Evolutionary conservation across 2,888 invertebrate species (phyloP), one percentile per base, ranked within the genome.

Genomic region (Podotricha telesiphe): DNA sequence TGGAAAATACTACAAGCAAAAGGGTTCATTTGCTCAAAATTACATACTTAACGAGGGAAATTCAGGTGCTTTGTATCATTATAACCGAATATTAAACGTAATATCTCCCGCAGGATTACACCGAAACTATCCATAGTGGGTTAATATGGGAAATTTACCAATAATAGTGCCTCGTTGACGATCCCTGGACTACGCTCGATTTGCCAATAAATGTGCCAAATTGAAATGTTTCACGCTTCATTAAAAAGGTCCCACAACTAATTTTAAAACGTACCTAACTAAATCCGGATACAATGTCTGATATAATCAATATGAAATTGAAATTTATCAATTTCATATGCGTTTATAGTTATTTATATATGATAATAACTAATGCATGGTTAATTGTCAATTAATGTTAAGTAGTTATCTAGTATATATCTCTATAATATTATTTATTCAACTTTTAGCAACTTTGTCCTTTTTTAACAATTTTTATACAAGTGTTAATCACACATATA

Each of bases 221-320:
- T 87, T 89, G 87, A 87, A 84, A 84, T 81, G 79, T 79, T 89
- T 83, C 82, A 86, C 81, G 87, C 80, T 82, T 86, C 87, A 81
- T 87, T 88, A 77, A 81, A 79, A 78, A 81, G 79, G 83, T 82
- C 82, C 76, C 76, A 74, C 75, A 76, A 78, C 77, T 78, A 72
- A 71, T 75, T 76, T 74, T 63, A 71, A 63, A 53, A 28, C 59
- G 19, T 63, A 55, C 7, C 11, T 48, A 56, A 37, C 63, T 56
- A 68, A 56, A 62, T 73, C 68, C 76, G 59, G 69, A 71, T 55
- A 68, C 70, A 70, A 59, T 17, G 51, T 42, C 69, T 37, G 37
- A 34, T 53, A 51, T 63, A 67, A 67, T 64, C 56, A 47, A 55
- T 6, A 40, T 53, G 22, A 20, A 34, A 45, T 66, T 45, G n/a